These are phyloP conservation scores for Odontophorus gujanensis DNA, from an alignment of 2,113 vertebrate species.

Conservation along the genomic window DNA sequence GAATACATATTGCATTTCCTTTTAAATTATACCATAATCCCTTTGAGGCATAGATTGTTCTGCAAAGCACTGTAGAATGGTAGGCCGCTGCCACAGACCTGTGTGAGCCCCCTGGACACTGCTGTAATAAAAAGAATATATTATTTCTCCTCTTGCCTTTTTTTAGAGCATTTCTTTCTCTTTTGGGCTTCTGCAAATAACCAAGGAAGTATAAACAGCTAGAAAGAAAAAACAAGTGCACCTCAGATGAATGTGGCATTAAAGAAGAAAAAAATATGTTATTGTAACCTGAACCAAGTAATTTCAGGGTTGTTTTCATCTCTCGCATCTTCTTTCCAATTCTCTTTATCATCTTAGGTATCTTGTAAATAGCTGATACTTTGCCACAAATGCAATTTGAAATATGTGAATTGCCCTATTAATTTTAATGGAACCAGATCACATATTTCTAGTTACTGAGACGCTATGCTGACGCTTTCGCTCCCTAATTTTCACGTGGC, in stretches of 20 bases:
- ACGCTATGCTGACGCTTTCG: neutral
- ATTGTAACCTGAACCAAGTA: neutral
- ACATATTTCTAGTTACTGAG: neutral
- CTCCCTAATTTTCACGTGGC: neutral
- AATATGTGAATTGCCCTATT: neutral
- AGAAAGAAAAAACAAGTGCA: neutral
- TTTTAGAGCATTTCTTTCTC: neutral
- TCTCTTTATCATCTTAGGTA: neutral
- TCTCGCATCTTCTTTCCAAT: neutral
- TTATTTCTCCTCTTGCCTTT: neutral
- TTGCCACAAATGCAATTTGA: neutral
- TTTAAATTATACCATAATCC: neutral
- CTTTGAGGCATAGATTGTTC: neutral
- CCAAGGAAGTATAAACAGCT: neutral
- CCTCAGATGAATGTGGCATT: neutral
- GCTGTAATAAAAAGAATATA: neutral
- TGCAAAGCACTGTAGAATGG: neutral
- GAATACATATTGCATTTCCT: neutral
- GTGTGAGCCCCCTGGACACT: neutral
- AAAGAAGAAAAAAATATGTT: neutral
- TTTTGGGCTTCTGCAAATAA: neutral
- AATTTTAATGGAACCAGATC: conserved; percentile 10
- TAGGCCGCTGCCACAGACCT: neutral
- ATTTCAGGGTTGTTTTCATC: neutral
- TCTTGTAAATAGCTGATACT: neutral